Conservation (phyloP, 2,888 invertebrate species). For the Caenorhabditis sp. region DNA sequence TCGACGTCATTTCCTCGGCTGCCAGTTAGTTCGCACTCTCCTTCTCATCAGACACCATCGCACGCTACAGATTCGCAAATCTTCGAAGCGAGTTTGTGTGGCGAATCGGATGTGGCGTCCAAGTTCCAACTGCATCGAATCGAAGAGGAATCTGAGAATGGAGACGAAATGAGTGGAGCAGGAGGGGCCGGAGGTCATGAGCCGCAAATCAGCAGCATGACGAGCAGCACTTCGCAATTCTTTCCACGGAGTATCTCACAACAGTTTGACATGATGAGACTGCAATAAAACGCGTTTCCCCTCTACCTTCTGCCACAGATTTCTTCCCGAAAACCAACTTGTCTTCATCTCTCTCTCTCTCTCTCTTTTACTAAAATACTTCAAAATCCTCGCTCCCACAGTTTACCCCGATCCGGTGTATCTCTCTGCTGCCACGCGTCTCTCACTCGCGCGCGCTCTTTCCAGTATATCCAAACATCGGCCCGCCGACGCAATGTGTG, state of each 20-base stretch:
- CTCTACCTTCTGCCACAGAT: no score
- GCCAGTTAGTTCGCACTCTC: constrained; percentile 32
- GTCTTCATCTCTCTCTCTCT: no score
- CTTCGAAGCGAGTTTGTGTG: constrained; percentile 48
- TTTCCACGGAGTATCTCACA: constrained; percentile 64
- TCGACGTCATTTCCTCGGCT: constrained; percentile 63
- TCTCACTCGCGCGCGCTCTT: background rate
- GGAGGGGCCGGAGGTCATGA: background rate
- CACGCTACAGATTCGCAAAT: constrained; percentile 57
- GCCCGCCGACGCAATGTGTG: constrained; percentile 47
- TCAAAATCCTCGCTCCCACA: constrained; percentile 16
- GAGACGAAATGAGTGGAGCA: constrained; percentile 36
- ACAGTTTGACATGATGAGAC: constrained; percentile 60
- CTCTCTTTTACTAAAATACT: constrained; percentile 4
- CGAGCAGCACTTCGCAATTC: constrained; percentile 30
- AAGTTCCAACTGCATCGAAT: constrained; percentile 69
- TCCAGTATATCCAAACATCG: constrained; percentile 27
- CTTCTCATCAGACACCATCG: no score
- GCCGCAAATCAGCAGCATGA: constrained; percentile 25
- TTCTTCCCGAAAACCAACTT: no score
- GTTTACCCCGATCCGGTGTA: constrained; percentile 10
- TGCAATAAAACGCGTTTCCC: constrained; percentile 46
- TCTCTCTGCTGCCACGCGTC: constrained; percentile 17
- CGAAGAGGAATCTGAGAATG: constrained; percentile 67
- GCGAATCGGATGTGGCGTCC: constrained; percentile 57